phyloP scores from a whole-genome alignment of 2,888 invertebrate species.

The Cephus pygmeus region DNA sequence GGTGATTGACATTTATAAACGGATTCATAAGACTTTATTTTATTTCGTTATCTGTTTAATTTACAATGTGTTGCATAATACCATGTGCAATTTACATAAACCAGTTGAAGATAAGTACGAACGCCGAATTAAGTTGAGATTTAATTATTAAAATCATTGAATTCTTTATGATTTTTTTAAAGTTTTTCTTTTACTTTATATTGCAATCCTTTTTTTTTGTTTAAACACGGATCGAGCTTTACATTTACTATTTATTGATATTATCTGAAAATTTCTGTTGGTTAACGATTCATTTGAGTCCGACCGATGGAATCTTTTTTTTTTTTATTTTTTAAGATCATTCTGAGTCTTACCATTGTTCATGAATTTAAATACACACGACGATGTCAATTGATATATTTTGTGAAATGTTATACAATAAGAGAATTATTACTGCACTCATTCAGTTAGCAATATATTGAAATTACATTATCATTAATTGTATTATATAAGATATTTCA shows the following conservation, averaged over 20 bases:
- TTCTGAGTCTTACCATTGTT: neutral
- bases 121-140: neutral
- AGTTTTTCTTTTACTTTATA: neutral
- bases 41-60: neutral
- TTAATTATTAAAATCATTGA: neutral
- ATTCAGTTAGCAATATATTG: slow-evolving; percentile 4
- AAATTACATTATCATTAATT: slow-evolving; percentile 3
- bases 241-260: neutral
- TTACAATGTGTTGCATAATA: neutral
- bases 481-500: neutral
- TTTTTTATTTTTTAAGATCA: neutral
- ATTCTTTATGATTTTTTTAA: neutral
- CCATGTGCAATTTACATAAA: neutral
- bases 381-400: neutral
- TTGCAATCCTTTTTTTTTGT: neutral
- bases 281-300: neutral
- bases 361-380: neutral
- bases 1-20: neutral
- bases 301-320: neutral
- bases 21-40: neutral
- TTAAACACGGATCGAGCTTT: neutral
- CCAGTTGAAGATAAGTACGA: neutral
- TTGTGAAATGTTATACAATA: neutral
- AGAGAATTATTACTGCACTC: slow-evolving; percentile 4
- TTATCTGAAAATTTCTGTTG: neutral